Evolutionary conservation across 2,888 invertebrate genomes (phyloP).

Genomic region (Melieria omissa): DNA sequence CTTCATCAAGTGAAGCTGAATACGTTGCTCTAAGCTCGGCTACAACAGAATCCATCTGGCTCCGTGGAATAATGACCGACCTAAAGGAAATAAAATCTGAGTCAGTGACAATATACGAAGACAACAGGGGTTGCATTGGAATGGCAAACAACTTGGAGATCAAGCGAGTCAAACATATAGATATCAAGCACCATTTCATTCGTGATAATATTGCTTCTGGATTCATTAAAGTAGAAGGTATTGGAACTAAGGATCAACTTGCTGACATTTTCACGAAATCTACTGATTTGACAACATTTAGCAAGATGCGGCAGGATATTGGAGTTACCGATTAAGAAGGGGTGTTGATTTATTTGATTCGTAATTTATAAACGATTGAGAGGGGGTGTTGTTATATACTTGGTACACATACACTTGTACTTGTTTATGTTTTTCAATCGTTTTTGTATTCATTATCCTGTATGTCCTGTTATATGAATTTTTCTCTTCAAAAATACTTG

Average conservation of each 20-base stretch:
- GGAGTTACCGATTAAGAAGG: too few species aligned
- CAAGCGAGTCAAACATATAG: neutral
- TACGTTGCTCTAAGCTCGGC: neutral
- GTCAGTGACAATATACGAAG: slow-evolving; percentile 16
- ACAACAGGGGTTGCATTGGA: slow-evolving; percentile 17
- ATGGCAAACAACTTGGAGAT: slow-evolving; percentile 18
- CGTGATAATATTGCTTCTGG: neutral
- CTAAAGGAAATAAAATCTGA: slow-evolving; percentile 11
- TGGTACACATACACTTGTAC: too few species aligned
- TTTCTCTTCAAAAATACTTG: too few species aligned
- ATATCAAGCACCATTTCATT: slow-evolving; percentile 1
- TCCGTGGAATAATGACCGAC: neutral
- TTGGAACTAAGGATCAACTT: slow-evolving; percentile 5
- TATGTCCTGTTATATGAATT: too few species aligned
- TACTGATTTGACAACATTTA: neutral
- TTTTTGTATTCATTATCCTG: too few species aligned
- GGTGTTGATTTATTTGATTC: too few species aligned
- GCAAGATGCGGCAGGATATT: neutral
- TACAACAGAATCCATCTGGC: slow-evolving; percentile 1
- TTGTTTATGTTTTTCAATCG: too few species aligned
- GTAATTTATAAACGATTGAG: too few species aligned
- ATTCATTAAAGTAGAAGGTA: neutral
- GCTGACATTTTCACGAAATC: slow-evolving; percentile 5
- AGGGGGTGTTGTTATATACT: too few species aligned
- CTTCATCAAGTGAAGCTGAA: slow-evolving; percentile 8